Base-by-base conservation (phyloP, 2,797 vertebrate genomes). In the Alfaro cultratus region DNA sequence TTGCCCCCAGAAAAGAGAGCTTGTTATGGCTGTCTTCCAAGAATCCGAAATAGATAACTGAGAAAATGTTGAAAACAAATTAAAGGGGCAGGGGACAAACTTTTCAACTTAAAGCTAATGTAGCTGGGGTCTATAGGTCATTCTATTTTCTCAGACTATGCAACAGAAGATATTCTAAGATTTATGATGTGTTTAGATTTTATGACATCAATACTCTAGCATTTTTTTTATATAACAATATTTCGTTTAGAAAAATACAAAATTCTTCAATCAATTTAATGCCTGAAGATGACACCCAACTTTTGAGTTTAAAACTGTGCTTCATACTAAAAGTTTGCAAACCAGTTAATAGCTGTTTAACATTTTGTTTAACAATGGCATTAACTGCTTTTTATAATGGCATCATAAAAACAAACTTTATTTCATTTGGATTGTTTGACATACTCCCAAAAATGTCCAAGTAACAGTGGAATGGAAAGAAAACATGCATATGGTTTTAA, bases 1-100 rank as follows among this genome's bases (percentile, higher is more conserved):
- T 93, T 94, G 82, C 67, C 82, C 87, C 74, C 75, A 76, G 75
- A 76, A 87, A 82, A 81, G 88, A 75, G 46, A 83, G 80, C 83
- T 80, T 83, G 86, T 77, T 81, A 80, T 67, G 34, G 29, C 76
- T 75, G 76, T 82, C 86, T 86, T 77, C 80, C 84, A 87, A 79
- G 75, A 72, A 79, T 80, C 84, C 70, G 64, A 83, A 83, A 88
- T 84, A 85, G 87, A 88, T 60, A 8, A 87, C 85, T 75, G 67
- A 83, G 45, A 78, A 86, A 75, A 46, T 31, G 36, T 23, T 34
- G 29, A 67, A 36, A 51, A 23, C 45, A 60, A 47, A 86, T 53
- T 64, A 39, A 62, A 3, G 45, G 60, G 29, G 74, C 7, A 1
- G 41, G 31, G 21, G 34, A 21, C 4, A 45, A 0, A 29, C 73